phyloP scores from a whole-genome alignment of 1,140 invertebrate genomes.

The Akabosia matsudoensis region DNA sequence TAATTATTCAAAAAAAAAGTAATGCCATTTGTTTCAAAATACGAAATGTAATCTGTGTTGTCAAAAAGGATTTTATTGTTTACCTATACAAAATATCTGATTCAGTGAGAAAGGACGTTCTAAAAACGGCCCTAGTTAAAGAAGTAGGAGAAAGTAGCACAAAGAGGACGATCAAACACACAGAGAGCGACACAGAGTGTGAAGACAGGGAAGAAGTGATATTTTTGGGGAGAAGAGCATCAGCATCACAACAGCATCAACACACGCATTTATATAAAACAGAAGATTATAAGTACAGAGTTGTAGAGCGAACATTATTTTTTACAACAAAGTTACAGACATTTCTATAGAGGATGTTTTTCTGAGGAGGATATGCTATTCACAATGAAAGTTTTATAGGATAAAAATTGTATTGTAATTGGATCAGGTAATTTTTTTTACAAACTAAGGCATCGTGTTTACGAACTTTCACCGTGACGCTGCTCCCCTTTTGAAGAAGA shows the following conservation, averaged over 20 bases:
- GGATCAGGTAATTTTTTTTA: too few relatives aligned
- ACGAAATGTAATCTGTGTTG: background rate
- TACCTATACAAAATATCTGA: slow-evolving; percentile 19
- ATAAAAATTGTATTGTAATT: too few relatives aligned
- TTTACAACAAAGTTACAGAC: too few relatives aligned
- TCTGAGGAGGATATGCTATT: too few relatives aligned
- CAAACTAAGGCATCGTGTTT: too few relatives aligned
- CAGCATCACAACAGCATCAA: slow-evolving; percentile 14
- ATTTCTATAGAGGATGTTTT: too few relatives aligned
- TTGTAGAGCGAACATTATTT: background rate
- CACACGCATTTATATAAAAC: slow-evolving; percentile 1
- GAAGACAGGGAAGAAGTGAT: slow-evolving; percentile 24
- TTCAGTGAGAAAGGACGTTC: background rate
- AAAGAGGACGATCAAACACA: slow-evolving; percentile 16
- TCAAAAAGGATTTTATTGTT: slow-evolving; percentile 2
- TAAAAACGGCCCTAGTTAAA: slow-evolving; percentile 3
- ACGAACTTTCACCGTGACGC: too few relatives aligned
- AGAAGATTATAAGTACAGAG: background rate
- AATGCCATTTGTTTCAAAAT: too few relatives aligned
- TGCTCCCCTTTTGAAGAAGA: too few relatives aligned
- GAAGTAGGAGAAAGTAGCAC: slow-evolving; percentile 9
- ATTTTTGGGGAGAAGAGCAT: background rate
- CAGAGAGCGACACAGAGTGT: background rate
- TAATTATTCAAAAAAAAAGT: too few relatives aligned
- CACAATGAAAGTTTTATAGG: too few relatives aligned